Conservation (phyloP, 2,797 vertebrate genomes). For the Trematomus bernacchii region DNA sequence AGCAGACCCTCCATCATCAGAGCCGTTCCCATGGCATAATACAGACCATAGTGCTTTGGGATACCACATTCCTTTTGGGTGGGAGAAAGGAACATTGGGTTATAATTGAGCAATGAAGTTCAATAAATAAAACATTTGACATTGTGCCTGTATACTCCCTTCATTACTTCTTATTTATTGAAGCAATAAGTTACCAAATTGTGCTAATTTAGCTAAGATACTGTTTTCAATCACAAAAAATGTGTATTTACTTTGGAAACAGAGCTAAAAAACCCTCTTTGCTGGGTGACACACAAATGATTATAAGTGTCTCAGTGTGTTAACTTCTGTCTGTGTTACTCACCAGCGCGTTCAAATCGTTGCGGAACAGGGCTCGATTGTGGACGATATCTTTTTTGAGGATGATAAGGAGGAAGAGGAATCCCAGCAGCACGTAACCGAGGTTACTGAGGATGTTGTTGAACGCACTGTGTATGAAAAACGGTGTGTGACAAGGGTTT, state of each 20-base stretch:
- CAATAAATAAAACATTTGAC: not conserved
- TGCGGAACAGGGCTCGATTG: conserved; percentile 90
- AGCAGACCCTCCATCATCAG: conserved; percentile 99
- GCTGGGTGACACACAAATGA: not conserved
- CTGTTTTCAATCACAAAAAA: not conserved
- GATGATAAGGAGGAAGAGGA: conserved; percentile 96
- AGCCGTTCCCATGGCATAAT: conserved; percentile 97
- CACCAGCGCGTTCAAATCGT: conserved; percentile 88
- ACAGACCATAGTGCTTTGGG: conserved; percentile 97
- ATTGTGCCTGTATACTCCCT: not conserved
- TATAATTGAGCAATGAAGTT: not conserved
- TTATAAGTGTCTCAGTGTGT: not conserved
- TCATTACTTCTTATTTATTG: not conserved
- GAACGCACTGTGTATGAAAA: conserved; percentile 88
- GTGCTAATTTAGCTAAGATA: not conserved
- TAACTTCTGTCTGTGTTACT: conserved; percentile 37
- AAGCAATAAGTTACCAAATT: too few species aligned
- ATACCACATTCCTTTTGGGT: conserved; percentile 92
- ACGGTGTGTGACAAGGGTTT: not conserved
- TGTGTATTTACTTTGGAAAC: not conserved
- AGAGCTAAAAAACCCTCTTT: not conserved
- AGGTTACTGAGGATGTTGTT: conserved; percentile 99
- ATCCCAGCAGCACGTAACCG: conserved; percentile 94
- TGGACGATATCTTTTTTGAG: conserved; percentile 93
- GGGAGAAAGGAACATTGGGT: not conserved